Conservation (phyloP, 2,888 invertebrate species). For the Platerodrilus igneus region DNA sequence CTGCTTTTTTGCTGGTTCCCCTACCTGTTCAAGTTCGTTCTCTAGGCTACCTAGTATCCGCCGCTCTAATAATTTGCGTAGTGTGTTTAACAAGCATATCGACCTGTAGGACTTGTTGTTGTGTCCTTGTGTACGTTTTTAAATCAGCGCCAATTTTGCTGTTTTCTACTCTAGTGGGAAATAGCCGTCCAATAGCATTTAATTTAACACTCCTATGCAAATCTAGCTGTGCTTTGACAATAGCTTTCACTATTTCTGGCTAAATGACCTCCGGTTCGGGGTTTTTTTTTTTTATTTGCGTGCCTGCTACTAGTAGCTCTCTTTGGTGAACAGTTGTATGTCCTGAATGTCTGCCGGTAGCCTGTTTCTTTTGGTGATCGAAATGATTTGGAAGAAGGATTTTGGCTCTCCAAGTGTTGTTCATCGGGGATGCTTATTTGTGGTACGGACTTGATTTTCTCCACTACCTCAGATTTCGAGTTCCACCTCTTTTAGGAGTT, state of each 20-base stretch:
- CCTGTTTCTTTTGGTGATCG: too few species aligned
- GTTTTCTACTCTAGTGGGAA: neutral
- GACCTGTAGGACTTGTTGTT: neutral
- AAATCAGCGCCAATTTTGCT: neutral
- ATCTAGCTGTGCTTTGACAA: neutral
- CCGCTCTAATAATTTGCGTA: neutral
- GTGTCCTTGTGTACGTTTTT: too few species aligned
- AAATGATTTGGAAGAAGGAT: too few species aligned
- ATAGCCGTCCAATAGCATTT: too few species aligned
- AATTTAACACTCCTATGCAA: too few species aligned
- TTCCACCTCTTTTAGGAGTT: too few species aligned
- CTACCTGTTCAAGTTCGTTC: neutral
- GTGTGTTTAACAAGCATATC: neutral
- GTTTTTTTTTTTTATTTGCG: slow-evolving; percentile 7
- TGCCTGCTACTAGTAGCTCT: slow-evolving; percentile 7
- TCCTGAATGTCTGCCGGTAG: too few species aligned
- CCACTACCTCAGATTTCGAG: too few species aligned
- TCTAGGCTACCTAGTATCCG: neutral
- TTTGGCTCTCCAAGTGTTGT: too few species aligned
- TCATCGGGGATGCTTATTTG: too few species aligned
- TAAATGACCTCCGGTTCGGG: slow-evolving; percentile 7
- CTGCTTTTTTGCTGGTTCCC: neutral
- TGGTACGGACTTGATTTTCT: too few species aligned
- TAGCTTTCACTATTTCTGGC: slow-evolving; percentile 3
- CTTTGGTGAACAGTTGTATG: neutral